Conservation (phyloP, 2,113 vertebrate genomes). For the Phycodurus eques region DNA sequence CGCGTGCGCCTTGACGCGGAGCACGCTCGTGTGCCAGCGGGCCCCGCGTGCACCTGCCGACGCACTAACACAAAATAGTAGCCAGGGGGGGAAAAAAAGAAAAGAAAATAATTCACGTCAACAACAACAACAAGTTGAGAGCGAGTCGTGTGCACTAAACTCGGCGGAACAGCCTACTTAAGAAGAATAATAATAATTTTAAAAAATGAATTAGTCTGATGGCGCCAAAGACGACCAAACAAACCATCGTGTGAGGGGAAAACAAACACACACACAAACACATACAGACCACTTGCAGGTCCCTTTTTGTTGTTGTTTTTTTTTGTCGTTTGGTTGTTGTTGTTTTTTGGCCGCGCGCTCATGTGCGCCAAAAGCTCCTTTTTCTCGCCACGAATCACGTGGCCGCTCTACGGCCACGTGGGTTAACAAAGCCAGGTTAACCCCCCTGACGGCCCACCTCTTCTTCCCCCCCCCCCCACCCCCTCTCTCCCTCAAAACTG, state of each 20-base stretch:
- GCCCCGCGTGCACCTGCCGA: constrained; percentile 93
- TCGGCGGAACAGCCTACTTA: too few relatives aligned
- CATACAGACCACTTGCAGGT: too few relatives aligned
- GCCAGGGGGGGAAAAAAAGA: constrained; percentile 58
- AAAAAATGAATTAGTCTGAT: too few relatives aligned
- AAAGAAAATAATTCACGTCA: constrained; percentile 85
- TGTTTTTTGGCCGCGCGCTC: constrained; percentile 68
- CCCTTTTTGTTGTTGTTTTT: constrained; percentile 65
- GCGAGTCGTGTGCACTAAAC: constrained; percentile 86
- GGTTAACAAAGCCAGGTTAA: constrained; percentile 91
- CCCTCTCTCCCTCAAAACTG: constrained; percentile 33
- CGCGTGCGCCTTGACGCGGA: constrained; percentile 84
- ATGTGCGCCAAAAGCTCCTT: constrained; percentile 56
- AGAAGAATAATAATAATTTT: too few relatives aligned
- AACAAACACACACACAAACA: constrained; percentile 33
- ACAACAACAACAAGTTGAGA: constrained; percentile 91
- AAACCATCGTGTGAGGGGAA: constrained; percentile 84
- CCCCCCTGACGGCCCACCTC: constrained; percentile 78
- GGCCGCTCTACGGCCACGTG: constrained; percentile 92
- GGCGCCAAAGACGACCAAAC: constrained; percentile 39
- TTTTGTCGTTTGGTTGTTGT: constrained; percentile 71
- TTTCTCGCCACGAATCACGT: constrained; percentile 81
- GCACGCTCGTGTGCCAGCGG: constrained; percentile 86
- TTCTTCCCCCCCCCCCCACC: constrained; percentile 60
- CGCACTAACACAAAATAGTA: constrained; percentile 73